Evolutionary conservation across 2,113 vertebrate species (phyloP).

Genomic region (Desmodus rotundus): DNA sequence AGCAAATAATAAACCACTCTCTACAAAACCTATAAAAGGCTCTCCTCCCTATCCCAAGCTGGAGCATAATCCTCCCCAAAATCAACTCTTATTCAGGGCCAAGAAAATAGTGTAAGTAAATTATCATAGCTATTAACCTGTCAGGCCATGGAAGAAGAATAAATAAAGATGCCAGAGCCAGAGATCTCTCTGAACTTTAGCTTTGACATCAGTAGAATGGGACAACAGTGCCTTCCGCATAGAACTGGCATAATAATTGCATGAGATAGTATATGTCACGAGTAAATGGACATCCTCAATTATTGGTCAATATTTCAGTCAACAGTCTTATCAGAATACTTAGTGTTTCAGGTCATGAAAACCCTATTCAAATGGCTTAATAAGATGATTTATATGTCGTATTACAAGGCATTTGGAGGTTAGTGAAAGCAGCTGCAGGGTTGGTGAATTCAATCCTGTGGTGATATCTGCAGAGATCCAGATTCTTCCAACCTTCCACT

Average conservation of each 20-base stretch:
- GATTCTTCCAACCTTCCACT: neutral
- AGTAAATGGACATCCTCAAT: neutral
- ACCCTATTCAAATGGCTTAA: neutral
- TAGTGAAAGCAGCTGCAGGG: neutral
- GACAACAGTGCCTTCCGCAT: neutral
- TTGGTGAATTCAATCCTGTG: neutral
- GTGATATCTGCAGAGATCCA: neutral
- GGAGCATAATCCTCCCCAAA: neutral
- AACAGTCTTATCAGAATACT: neutral
- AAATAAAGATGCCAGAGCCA: neutral
- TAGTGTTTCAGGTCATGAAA: neutral
- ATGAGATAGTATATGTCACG: neutral
- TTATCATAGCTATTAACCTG: neutral
- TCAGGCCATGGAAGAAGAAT: neutral
- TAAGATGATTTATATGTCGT: neutral
- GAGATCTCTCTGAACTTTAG: neutral
- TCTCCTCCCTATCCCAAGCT: neutral
- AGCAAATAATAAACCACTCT: slow-evolving; percentile 49
- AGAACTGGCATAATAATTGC: neutral
- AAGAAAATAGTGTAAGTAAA: neutral
- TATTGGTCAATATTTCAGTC: neutral
- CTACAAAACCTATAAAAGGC: slow-evolving; percentile 33
- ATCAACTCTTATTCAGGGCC: neutral
- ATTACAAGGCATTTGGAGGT: neutral
- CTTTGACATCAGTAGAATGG: neutral